phyloP scores from a whole-genome alignment of 2,797 vertebrate species.

The Xerus rutilus region DNA sequence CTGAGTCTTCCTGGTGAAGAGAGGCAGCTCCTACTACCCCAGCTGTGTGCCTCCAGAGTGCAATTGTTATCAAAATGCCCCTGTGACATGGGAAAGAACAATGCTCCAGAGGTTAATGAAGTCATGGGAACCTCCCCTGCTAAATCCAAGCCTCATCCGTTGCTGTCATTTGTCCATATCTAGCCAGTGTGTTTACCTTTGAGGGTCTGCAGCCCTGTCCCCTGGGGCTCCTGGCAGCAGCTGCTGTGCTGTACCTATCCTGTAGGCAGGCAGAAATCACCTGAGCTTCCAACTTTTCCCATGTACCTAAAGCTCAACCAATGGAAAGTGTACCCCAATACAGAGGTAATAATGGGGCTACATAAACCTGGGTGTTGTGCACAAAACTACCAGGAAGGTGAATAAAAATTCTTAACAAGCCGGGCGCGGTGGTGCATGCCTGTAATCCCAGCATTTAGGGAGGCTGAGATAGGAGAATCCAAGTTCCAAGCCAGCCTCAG shows the following conservation, averaged over 20 bases:
- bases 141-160: neutral
- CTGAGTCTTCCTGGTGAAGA: neutral
- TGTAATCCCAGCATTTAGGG: too few species aligned
- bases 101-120: slow-evolving; percentile 72
- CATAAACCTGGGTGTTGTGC: neutral
- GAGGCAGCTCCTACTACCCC: neutral
- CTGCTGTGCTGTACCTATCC: neutral
- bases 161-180: neutral
- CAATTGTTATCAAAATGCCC: slow-evolving; percentile 70
- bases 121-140: slow-evolving; percentile 74
- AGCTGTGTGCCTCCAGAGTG: neutral
- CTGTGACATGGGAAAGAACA: slow-evolving; percentile 52
- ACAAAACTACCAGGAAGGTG: neutral
- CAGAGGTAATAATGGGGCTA: neutral
- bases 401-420: neutral
- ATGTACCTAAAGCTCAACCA: neutral
- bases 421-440: too few species aligned
- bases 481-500: too few species aligned
- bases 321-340: neutral
- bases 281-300: neutral
- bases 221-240: neutral
- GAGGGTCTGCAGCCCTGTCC: neutral
- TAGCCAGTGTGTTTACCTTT: slow-evolving; percentile 39
- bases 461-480: too few species aligned
- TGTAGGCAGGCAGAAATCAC: neutral